Percentiles rank a stretch among this genome's conserved stretches.
phyloP scores from a whole-genome alignment of 2,888 invertebrate species.

The Protonemura montana region DNA sequence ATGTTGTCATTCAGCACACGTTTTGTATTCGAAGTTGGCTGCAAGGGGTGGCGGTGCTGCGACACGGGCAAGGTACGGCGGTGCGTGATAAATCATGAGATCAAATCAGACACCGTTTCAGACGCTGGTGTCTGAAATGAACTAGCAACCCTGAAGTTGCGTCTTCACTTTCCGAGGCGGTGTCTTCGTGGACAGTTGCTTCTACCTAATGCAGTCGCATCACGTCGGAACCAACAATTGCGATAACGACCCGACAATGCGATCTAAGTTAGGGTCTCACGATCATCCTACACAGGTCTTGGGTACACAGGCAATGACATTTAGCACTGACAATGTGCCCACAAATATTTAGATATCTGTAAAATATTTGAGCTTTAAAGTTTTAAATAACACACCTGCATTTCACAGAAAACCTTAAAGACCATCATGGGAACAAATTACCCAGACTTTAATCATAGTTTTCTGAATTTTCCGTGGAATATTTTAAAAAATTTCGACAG shows the following conservation, averaged over 20 bases:
- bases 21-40: neutral
- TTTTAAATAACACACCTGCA: too few relatives aligned
- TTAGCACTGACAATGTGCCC: too few relatives aligned
- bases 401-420: too few relatives aligned
- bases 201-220: neutral
- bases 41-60: neutral
- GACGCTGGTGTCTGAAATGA: neutral
- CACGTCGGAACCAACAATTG: neutral
- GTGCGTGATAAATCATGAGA: neutral
- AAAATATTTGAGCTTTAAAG: too few relatives aligned
- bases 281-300: too few relatives aligned
- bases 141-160: neutral
- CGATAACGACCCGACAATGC: neutral
- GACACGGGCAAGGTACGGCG: too few relatives aligned
- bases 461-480: neutral
- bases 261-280: too few relatives aligned
- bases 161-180: neutral
- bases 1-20: neutral
- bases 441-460: neutral
- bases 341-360: too few relatives aligned
- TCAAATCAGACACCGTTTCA: neutral
- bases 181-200: neutral
- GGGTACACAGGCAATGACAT: too few relatives aligned
- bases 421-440: too few relatives aligned
- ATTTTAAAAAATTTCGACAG: neutral